These are phyloP conservation scores for Astreopora myriophthalma DNA, from an alignment of 64 coral and sea anemone genomes.

Conservation along the genomic window DNA sequence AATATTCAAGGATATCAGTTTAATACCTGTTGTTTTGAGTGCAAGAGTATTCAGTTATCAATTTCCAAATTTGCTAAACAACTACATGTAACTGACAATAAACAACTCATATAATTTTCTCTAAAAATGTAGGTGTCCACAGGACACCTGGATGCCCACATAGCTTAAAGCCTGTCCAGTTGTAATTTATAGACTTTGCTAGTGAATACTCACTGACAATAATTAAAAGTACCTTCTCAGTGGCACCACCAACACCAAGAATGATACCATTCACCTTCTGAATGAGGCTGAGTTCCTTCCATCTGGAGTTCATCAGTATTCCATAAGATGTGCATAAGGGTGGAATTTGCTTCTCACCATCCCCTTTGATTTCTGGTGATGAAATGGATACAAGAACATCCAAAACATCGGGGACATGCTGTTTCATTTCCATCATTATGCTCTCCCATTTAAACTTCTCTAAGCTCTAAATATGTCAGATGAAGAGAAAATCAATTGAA, in stretches of 20 bases:
- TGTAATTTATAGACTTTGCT: too few relatives aligned
- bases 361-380: not conserved
- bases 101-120: too few relatives aligned
- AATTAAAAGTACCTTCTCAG: constrained; percentile 13
- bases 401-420: constrained; percentile 8
- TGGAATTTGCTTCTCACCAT: constrained; percentile 11
- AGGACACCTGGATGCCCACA: too few relatives aligned
- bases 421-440: constrained; percentile 6
- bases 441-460: constrained; percentile 17
- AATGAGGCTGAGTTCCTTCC: not conserved
- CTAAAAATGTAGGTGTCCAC: too few relatives aligned
- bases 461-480: not conserved
- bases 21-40: too few relatives aligned
- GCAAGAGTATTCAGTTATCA: too few relatives aligned
- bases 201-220: too few relatives aligned
- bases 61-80: too few relatives aligned
- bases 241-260: constrained; percentile 30
- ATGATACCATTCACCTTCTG: constrained; percentile 40
- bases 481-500: too few relatives aligned
- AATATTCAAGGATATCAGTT: too few relatives aligned
- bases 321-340: not conserved
- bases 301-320: not conserved
- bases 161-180: too few relatives aligned
- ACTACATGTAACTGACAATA: too few relatives aligned
- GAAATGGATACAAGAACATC: constrained; percentile 1